phyloP scores from a whole-genome alignment of 2,113 vertebrate species.

The Sapayoa aenigma region DNA sequence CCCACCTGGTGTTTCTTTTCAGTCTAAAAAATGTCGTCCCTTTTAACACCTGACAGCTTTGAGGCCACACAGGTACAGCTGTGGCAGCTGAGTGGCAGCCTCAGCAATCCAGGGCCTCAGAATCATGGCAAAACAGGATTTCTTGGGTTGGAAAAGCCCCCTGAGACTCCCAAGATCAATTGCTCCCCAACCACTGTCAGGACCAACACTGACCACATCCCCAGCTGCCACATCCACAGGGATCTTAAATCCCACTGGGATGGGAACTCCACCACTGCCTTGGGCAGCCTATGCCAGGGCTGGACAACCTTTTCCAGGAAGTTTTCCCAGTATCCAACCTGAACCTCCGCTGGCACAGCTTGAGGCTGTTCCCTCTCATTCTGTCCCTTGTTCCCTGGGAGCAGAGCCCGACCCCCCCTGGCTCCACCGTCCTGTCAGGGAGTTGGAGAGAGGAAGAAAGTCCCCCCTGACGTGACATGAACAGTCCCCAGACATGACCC shows the following conservation, averaged over 20 bases:
- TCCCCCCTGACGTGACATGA: background rate
- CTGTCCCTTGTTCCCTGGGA: background rate
- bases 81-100: background rate
- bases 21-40: background rate
- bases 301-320: background rate
- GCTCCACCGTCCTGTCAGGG: background rate
- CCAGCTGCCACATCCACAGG: background rate
- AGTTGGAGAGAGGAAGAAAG: background rate
- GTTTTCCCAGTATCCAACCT: background rate
- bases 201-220: background rate
- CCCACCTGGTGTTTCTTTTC: background rate
- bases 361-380: background rate
- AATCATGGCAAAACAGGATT: background rate
- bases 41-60: background rate
- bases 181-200: background rate
- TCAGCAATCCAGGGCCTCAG: background rate
- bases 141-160: background rate
- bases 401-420: background rate
- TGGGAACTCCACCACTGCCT: background rate
- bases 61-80: too few relatives aligned
- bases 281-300: background rate
- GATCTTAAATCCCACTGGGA: too few relatives aligned
- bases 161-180: background rate
- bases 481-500: background rate
- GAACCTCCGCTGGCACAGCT: background rate